phyloP scores from a whole-genome alignment of 1,140 invertebrate species.

The Mylabris phalerata region DNA sequence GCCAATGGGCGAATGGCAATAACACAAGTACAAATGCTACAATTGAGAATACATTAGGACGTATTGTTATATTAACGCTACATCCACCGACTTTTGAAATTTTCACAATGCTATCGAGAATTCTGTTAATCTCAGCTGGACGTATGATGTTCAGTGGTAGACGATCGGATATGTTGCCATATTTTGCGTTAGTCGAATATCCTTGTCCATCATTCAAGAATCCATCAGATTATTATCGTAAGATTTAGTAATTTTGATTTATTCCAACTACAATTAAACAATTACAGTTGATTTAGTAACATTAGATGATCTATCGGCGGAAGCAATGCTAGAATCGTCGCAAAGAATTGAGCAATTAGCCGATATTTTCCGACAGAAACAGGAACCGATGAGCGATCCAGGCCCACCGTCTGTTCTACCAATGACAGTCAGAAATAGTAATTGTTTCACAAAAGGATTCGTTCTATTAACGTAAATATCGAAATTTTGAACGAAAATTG shows the following conservation, averaged over 20 bases:
- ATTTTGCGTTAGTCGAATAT: constrained; percentile 90
- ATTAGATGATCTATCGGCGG: constrained; percentile 82
- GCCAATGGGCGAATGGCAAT: constrained; percentile 83
- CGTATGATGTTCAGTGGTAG: constrained; percentile 86
- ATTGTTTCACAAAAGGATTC: constrained; percentile 57
- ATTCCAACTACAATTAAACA: neutral
- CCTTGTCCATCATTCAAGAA: constrained; percentile 94
- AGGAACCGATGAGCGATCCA: constrained; percentile 64
- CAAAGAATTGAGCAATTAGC: constrained; percentile 85
- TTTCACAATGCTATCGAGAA: constrained; percentile 85
- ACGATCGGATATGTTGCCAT: constrained; percentile 81
- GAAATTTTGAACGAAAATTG: neutral
- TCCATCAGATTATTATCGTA: constrained; percentile 92
- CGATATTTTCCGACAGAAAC: constrained; percentile 65
- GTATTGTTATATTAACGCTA: constrained; percentile 84
- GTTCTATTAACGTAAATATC: constrained; percentile 63
- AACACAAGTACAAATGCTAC: too few species aligned
- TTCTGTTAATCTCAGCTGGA: constrained; percentile 80
- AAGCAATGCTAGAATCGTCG: constrained; percentile 89
- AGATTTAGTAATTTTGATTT: constrained; percentile 40
- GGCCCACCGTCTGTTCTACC: constrained; percentile 69
- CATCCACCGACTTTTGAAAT: constrained; percentile 94
- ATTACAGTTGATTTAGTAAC: constrained; percentile 83
- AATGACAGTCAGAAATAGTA: constrained; percentile 53
- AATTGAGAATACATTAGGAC: constrained; percentile 42